Evolutionary conservation across 2,888 invertebrate genomes (phyloP), one percentile per base, ranked within the genome.

Genomic region (Microplitis deprimator): DNA sequence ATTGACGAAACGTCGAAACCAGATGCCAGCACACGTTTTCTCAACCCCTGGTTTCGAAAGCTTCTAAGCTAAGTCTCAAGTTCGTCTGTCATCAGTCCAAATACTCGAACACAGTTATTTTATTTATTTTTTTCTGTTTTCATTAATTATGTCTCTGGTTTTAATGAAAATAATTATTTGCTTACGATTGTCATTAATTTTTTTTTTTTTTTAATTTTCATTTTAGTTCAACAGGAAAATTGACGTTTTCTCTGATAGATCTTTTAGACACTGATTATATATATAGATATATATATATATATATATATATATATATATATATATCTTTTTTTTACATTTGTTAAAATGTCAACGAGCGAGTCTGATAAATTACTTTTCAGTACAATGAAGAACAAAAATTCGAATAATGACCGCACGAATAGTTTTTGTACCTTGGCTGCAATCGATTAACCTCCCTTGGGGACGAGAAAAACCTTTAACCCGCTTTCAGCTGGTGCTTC

Each of bases 1-100:
- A 85, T 87, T 86, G 87, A 88, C 83, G 85, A 82, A 81, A 83
- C 80, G 87, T 88, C 88, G 85, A 76, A 78, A 72, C 80, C 88
- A 88, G 87, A 84, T 88, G 87, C 82, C 79, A 50, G 50, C 8
- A 7, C 38, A 41, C 62, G 20, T 29, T n/a, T 67, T 59, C 65
- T 65, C 73, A 73, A 65, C 29, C 13, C 39, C 39, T 50, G 10
- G 10, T 50, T 13, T 50, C 50, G 13, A 13, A 50, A 13, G 50
- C 50, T 50, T 50, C 10, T 50, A 50, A 13, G 8, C 13, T 13
- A 65, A 6, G 8, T 13, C 65, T 65, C 29, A 65, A 65, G 13
- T 29, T 13, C 17, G 72, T 38, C 41, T 29, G 17, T 68, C 20
- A n/a, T 38, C 69, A 29, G 17, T 71, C 16, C 13, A 62, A 62